Conservation (phyloP, 2,888 invertebrate genomes). For the Seira musarum region DNA sequence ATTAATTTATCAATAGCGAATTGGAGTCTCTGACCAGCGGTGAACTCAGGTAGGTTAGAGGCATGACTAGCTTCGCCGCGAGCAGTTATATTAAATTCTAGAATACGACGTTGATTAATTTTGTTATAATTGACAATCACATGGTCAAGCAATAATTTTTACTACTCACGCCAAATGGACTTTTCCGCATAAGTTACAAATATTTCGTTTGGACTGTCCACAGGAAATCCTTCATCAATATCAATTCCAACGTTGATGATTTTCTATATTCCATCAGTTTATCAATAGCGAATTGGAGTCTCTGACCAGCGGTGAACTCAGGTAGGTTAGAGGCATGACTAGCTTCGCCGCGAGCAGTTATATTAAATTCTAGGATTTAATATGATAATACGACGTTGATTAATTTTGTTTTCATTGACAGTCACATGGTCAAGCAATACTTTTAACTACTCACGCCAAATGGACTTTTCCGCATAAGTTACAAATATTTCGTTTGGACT, state of each 20-base stretch:
- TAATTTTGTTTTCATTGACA: constrained; percentile 7
- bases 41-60: constrained; percentile 84
- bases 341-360: constrained; percentile 85
- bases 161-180: constrained; percentile 86
- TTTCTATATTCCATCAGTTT: constrained; percentile 82
- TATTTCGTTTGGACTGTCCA: constrained; percentile 78
- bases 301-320: constrained; percentile 87
- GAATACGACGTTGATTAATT: constrained; percentile 64
- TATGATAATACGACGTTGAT: not conserved
- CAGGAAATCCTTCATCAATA: constrained; percentile 89
- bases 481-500: constrained; percentile 79
- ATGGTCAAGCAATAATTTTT: not conserved
- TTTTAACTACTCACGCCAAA: constrained; percentile 86
- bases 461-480: constrained; percentile 81
- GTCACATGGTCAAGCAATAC: too few species aligned
- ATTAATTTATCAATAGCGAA: constrained; percentile 83
- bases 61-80: constrained; percentile 91
- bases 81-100: constrained; percentile 85
- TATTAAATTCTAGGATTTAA: constrained; percentile 74
- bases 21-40: constrained; percentile 86
- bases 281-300: constrained; percentile 81
- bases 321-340: constrained; percentile 90
- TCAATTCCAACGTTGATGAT: constrained; percentile 90
- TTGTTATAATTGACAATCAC: not conserved
- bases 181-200: constrained; percentile 82